Conservation (phyloP, 2,113 vertebrate genomes). For the Apteryx mantelli region DNA sequence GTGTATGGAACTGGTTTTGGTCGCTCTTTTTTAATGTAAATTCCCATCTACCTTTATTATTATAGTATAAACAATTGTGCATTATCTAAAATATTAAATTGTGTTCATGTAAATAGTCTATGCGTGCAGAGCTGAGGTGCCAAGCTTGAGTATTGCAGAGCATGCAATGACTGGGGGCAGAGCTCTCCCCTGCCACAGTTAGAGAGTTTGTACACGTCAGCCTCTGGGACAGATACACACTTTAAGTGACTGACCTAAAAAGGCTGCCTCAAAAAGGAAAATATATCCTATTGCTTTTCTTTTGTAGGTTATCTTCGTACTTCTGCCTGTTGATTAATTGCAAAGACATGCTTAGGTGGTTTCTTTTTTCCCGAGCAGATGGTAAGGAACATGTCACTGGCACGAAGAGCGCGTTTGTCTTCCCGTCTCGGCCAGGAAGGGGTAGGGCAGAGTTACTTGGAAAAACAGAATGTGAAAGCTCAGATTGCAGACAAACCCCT, state of each 20-base stretch:
- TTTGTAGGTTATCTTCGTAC: neutral
- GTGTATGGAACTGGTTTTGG: neutral
- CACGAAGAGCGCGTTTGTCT: neutral
- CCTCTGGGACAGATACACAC: neutral
- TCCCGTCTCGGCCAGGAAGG: neutral
- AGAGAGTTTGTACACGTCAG: rapidly evolving
- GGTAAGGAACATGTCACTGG: neutral
- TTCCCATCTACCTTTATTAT: neutral
- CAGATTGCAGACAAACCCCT: neutral
- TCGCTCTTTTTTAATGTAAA: neutral
- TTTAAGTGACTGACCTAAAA: neutral
- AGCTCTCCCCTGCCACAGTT: neutral
- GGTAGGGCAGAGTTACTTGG: neutral
- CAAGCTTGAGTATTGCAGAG: neutral
- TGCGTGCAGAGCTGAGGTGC: neutral
- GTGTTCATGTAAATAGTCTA: neutral
- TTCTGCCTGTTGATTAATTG: neutral
- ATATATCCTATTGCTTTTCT: neutral
- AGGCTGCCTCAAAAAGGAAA: neutral
- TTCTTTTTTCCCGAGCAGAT: neutral
- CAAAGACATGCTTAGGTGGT: neutral
- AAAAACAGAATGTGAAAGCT: neutral
- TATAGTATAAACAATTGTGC: neutral
- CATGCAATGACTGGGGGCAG: rapidly evolving
- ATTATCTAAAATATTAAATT: neutral